phyloP scores from a whole-genome alignment of 2,888 invertebrate species.

The Silvanus unidentatus region DNA sequence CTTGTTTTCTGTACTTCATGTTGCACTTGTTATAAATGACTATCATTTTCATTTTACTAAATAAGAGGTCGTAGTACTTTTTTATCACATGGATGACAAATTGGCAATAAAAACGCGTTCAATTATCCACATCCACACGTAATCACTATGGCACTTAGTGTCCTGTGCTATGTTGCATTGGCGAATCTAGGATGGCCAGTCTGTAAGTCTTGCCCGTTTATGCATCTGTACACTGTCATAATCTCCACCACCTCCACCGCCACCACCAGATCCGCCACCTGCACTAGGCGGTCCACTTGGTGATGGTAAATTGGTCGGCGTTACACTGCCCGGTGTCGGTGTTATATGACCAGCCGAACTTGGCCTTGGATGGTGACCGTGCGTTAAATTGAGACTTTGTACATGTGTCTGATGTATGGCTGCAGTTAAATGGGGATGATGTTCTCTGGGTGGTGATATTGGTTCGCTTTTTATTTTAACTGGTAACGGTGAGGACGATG shows the following conservation, averaged over 20 bases:
- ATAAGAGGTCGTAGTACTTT: conserved; percentile 15
- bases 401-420: conserved; percentile 47
- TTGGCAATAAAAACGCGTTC: conserved; percentile 44
- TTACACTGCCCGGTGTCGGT: conserved; percentile 65
- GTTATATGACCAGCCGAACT: conserved; percentile 56
- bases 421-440: conserved; percentile 49
- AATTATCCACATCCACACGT: conserved; percentile 38
- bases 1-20: conserved; percentile 4
- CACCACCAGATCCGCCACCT: conserved; percentile 45
- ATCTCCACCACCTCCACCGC: conserved; percentile 43
- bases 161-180: conserved; percentile 27
- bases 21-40: conserved; percentile 33
- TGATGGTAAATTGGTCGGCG: conserved; percentile 77
- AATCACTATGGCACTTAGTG: conserved; percentile 47
- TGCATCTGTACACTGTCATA: conserved; percentile 62
- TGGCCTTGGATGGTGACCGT: conserved; percentile 48
- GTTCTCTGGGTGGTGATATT: conserved; percentile 87
- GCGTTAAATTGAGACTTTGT: conserved; percentile 51
- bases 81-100: conserved; percentile 48
- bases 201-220: conserved; percentile 82
- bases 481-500: conserved; percentile 69
- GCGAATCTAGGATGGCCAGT: conserved; percentile 83
- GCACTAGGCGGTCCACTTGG: conserved; percentile 49
- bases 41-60: conserved; percentile 36
- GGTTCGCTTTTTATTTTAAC: conserved; percentile 94